Percentiles rank a stretch among this genome's conserved stretches.
Evolutionary conservation across 2,888 invertebrate genomes (phyloP).

Genomic region (Pyrrhopygopsis socrates): DNA sequence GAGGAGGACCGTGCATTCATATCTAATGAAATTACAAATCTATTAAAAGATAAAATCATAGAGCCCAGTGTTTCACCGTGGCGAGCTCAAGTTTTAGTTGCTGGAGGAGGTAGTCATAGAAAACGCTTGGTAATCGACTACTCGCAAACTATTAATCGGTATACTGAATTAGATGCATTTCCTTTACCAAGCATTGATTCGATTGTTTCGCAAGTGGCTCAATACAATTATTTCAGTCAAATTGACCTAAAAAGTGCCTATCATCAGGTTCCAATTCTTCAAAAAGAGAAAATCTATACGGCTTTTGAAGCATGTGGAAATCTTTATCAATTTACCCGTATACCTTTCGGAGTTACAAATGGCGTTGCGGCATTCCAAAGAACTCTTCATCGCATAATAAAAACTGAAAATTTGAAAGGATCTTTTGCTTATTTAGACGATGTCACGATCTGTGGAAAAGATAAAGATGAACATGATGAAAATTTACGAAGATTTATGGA

Average conservation of each 20-base stretch:
- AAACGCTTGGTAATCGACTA: slow-evolving; percentile 83
- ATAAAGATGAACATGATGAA: slow-evolving; percentile 54
- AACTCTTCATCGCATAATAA: not conserved
- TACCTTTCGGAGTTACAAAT: slow-evolving; percentile 58
- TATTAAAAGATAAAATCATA: slow-evolving; percentile 34
- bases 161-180: slow-evolving; percentile 76
- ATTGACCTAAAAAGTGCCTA: slow-evolving; percentile 52
- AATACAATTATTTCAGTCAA: not conserved
- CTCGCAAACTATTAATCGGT: slow-evolving; percentile 81
- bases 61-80: slow-evolving; percentile 65
- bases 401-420: slow-evolving; percentile 46
- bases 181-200: slow-evolving; percentile 76
- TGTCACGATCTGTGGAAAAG: slow-evolving; percentile 69
- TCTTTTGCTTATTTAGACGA: slow-evolving; percentile 76
- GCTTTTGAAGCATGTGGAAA: slow-evolving; percentile 54
- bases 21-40: slow-evolving; percentile 29
- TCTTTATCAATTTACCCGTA: slow-evolving; percentile 43
- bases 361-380: slow-evolving; percentile 56
- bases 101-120: slow-evolving; percentile 65
- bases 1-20: not conserved
- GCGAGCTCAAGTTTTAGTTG: slow-evolving; percentile 78
- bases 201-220: slow-evolving; percentile 49
- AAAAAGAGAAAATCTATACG: slow-evolving; percentile 32
- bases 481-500: slow-evolving; percentile 53
- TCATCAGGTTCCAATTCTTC: slow-evolving; percentile 52